Evolutionary conservation across 2,797 vertebrate species (phyloP).

Genomic region (Aulostomus chinensis): DNA sequence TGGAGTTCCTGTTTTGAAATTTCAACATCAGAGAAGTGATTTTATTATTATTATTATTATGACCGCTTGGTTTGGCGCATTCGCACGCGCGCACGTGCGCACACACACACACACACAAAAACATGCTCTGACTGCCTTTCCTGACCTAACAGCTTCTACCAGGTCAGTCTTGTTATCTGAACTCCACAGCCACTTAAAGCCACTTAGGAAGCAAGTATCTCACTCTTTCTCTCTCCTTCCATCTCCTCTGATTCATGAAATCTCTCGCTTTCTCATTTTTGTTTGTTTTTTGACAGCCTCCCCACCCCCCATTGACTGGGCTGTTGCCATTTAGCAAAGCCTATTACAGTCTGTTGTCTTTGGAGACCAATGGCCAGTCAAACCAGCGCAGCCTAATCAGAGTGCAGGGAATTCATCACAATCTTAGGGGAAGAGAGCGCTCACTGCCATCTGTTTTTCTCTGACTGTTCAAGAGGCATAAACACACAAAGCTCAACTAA

Average conservation of each 20-base stretch:
- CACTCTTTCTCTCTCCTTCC: slow-evolving; percentile 7
- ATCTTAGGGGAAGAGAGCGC: slow-evolving; percentile 28
- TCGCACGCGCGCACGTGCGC: too few relatives aligned
- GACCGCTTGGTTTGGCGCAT: slow-evolving; percentile 29
- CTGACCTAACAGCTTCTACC: slow-evolving; percentile 30
- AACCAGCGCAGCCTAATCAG: slow-evolving; percentile 44
- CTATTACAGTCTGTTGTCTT: slow-evolving; percentile 54
- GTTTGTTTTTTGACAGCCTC: slow-evolving; percentile 35
- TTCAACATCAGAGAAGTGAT: slow-evolving; percentile 39
- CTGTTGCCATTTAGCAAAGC: slow-evolving; percentile 55
- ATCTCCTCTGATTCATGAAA: neutral
- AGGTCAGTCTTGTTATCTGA: slow-evolving; percentile 57
- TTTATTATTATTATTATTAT: slow-evolving; percentile 57
- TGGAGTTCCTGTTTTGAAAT: slow-evolving; percentile 31
- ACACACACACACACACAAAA: neutral
- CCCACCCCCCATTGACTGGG: slow-evolving; percentile 14
- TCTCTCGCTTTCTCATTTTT: slow-evolving; percentile 14
- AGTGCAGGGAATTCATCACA: slow-evolving; percentile 48
- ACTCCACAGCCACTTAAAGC: slow-evolving; percentile 50
- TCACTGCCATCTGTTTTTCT: slow-evolving; percentile 29
- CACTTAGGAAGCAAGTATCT: slow-evolving; percentile 42
- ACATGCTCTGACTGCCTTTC: slow-evolving; percentile 14
- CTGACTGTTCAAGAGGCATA: slow-evolving; percentile 21
- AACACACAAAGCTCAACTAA: slow-evolving; percentile 16
- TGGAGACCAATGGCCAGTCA: slow-evolving; percentile 44